phyloP scores from a whole-genome alignment of 2,888 invertebrate genomes.

The Hirtodrosophila confusa region DNA sequence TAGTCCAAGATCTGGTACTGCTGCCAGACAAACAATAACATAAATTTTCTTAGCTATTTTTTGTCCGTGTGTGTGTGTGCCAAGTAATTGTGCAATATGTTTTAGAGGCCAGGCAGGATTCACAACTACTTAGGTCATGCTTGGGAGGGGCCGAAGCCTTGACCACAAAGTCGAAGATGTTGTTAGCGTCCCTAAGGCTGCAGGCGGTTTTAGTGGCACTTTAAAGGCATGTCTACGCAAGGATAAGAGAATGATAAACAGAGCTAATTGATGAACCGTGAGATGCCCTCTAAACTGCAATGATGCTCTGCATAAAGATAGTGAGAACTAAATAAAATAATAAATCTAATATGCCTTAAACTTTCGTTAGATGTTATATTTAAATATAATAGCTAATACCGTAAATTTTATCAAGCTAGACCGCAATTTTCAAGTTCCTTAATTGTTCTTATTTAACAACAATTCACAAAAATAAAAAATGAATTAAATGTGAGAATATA shows the following conservation, averaged over 20 bases:
- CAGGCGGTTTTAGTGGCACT: slow-evolving; percentile 14
- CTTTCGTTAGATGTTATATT: too few species aligned
- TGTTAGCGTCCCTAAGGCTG: slow-evolving; percentile 10
- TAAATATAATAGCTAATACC: too few species aligned
- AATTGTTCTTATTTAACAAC: too few species aligned
- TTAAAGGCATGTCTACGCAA: slow-evolving; percentile 4
- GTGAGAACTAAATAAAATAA: too few species aligned
- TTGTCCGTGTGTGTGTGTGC: slow-evolving; percentile 25
- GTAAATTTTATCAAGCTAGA: too few species aligned
- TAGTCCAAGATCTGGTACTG: slow-evolving; percentile 32
- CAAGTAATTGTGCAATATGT: slow-evolving; percentile 77
- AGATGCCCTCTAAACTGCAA: too few species aligned
- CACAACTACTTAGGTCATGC: slow-evolving; percentile 51
- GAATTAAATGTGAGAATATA: too few species aligned
- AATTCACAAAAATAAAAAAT: too few species aligned
- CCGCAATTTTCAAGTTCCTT: too few species aligned
- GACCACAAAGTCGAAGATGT: slow-evolving; percentile 43
- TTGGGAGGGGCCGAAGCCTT: slow-evolving; percentile 18
- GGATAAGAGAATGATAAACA: neutral
- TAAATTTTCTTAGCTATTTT: slow-evolving; percentile 69
- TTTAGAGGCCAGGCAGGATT: slow-evolving; percentile 56
- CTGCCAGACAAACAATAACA: slow-evolving; percentile 78
- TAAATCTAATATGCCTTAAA: too few species aligned
- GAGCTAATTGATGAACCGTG: neutral
- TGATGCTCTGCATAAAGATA: too few species aligned